Percentiles rank a stretch among this genome's conserved stretches.
Evolutionary conservation across 1,140 invertebrate genomes (phyloP).

Genomic region (Camponotus floridanus): DNA sequence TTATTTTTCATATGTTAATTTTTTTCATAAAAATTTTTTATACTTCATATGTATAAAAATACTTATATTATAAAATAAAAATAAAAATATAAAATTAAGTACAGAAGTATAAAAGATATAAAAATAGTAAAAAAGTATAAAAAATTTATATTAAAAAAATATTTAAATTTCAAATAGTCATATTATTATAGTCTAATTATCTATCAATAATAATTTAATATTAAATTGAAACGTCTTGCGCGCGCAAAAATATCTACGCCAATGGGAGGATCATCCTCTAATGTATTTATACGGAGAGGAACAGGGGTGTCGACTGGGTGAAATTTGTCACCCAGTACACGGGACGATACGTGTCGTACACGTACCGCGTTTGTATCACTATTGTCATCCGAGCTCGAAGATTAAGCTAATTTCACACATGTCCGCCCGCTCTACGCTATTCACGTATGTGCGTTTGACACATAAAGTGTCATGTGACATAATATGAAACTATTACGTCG

Average conservation of each 20-base stretch:
- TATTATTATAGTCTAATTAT: background rate
- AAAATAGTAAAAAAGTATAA: background rate
- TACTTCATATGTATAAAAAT: no score
- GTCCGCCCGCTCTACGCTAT: slow-evolving; percentile 81
- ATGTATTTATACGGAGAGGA: slow-evolving; percentile 85
- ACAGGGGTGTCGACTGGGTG: slow-evolving; percentile 79
- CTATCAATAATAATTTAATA: background rate
- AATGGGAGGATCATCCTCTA: slow-evolving; percentile 85
- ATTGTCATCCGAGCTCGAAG: slow-evolving; percentile 86
- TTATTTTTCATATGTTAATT: no score
- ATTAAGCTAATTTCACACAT: slow-evolving; percentile 87
- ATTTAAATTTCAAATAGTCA: background rate
- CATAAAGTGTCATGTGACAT: slow-evolving; percentile 74
- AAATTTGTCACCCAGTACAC: slow-evolving; percentile 83
- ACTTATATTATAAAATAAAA: no score
- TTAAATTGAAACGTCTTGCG: background rate
- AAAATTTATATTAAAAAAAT: background rate
- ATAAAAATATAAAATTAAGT: background rate
- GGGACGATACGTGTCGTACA: slow-evolving; percentile 82
- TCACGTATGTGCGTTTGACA: slow-evolving; percentile 66
- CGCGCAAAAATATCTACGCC: slow-evolving; percentile 72
- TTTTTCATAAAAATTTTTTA: no score
- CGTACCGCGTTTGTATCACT: slow-evolving; percentile 83
- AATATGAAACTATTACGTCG: slow-evolving; percentile 72
- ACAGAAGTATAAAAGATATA: background rate